Percentiles rank a stretch among this genome's conserved stretches.
These are phyloP conservation scores for Gymnobelideus leadbeateri DNA, from an alignment of 2,113 vertebrate genomes.

Conservation along the genomic window DNA sequence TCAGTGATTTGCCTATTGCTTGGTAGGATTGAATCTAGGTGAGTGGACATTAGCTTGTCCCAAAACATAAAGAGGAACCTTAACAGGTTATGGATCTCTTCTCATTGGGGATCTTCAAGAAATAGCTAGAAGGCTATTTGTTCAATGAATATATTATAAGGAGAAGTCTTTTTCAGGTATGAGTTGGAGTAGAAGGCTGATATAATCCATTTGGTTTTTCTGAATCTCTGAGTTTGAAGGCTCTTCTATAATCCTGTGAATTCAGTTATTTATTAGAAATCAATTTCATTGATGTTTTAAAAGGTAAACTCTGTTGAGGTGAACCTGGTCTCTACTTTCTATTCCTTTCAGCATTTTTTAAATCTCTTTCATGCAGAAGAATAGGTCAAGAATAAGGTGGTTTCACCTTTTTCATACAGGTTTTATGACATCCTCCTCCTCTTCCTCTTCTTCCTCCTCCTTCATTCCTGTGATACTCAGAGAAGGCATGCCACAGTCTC, in stretches of 20 bases:
- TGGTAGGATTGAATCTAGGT: background rate
- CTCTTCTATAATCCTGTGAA: background rate
- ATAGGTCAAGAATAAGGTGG: conserved; percentile 23
- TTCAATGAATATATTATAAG: background rate
- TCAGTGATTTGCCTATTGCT: background rate
- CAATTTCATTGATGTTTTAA: conserved; percentile 23
- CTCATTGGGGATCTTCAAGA: background rate
- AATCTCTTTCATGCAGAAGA: conserved; percentile 4
- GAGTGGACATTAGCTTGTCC: background rate
- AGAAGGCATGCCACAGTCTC: background rate
- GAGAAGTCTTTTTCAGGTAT: background rate
- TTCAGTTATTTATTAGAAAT: conserved; percentile 35
- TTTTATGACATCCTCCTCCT: background rate
- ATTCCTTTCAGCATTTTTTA: background rate
- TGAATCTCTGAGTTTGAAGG: background rate
- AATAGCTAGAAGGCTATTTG: background rate
- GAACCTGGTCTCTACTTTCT: background rate
- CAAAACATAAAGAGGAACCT: background rate
- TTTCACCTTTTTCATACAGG: background rate
- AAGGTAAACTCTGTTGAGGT: background rate
- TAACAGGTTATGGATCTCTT: background rate
- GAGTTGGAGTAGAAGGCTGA: background rate
- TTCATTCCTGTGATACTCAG: background rate
- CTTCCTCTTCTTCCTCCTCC: too few relatives aligned
- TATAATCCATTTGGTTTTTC: background rate